Evolutionary conservation across 1,140 invertebrate species (phyloP).

Genomic region (Polypedilum pembai): DNA sequence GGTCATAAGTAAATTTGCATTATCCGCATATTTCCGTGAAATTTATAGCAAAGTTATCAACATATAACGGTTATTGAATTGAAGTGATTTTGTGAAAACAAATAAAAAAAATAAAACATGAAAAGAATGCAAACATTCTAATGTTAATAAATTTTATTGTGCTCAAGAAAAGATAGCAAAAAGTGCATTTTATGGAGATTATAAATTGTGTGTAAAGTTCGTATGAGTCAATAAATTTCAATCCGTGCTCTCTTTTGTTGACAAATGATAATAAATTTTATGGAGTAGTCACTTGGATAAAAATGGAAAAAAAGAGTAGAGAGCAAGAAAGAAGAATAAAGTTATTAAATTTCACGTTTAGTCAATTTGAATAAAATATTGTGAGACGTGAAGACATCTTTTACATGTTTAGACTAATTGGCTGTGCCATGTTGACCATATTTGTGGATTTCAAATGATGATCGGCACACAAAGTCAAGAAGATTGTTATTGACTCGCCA

Average conservation of each 20-base stretch:
- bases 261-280: conserved; percentile 20
- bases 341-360: conserved; percentile 25
- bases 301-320: neutral
- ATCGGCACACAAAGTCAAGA: too few species aligned
- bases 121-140: neutral
- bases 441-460: neutral
- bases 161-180: neutral
- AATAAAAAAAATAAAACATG: neutral
- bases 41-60: too few species aligned
- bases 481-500: too few species aligned
- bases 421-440: conserved; percentile 7
- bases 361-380: conserved; percentile 27
- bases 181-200: conserved; percentile 17
- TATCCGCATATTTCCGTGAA: too few species aligned
- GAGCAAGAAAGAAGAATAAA: neutral
- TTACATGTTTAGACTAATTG: conserved; percentile 23
- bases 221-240: neutral
- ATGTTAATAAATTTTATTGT: neutral
- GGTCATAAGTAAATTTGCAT: too few species aligned
- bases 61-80: neutral
- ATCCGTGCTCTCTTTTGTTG: conserved; percentile 1
- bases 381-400: neutral
- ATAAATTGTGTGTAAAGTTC: conserved; percentile 19
- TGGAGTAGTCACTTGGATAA: neutral
- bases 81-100: neutral